These are phyloP conservation scores for Drosophila aff. DNA, from an alignment of 1,140 invertebrate species.

Conservation along the genomic window DNA sequence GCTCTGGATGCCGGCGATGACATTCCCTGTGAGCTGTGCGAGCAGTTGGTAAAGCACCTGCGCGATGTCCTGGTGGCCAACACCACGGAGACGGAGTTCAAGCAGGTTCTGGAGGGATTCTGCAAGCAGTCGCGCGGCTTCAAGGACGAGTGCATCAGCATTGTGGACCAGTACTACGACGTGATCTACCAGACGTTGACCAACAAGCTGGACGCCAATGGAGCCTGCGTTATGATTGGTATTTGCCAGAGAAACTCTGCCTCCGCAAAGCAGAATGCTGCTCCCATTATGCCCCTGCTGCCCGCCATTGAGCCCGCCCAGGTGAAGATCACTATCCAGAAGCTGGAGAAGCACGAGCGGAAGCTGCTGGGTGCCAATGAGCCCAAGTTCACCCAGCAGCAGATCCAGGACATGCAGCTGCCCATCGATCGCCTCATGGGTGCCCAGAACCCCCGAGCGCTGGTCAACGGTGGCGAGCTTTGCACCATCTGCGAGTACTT, in stretches of 20 bases:
- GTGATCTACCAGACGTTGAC: conserved; percentile 90
- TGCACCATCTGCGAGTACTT: conserved; percentile 94
- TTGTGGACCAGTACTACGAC: conserved; percentile 92
- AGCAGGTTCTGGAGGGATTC: conserved; percentile 90
- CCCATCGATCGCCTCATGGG: conserved; percentile 89
- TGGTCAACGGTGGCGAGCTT: conserved; percentile 86
- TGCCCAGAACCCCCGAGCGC: conserved; percentile 79
- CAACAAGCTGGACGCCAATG: conserved; percentile 89
- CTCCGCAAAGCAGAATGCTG: conserved; percentile 6
- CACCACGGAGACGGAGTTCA: conserved; percentile 93
- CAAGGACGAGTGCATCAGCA: conserved; percentile 88
- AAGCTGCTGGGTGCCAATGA: conserved; percentile 71
- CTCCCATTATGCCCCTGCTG: conserved; percentile 78
- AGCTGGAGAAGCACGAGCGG: conserved; percentile 34
- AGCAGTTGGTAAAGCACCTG: conserved; percentile 92
- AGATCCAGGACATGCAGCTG: conserved; percentile 85
- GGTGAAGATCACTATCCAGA: conserved; percentile 75
- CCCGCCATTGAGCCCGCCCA: conserved; percentile 70
- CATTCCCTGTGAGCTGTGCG: conserved; percentile 93
- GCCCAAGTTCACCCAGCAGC: conserved; percentile 71
- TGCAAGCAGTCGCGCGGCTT: conserved; percentile 92
- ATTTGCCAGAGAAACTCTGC: conserved; percentile 87
- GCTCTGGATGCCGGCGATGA: conserved; percentile 87
- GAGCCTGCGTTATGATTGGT: conserved; percentile 89
- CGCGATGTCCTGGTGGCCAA: conserved; percentile 93